phyloP scores from a whole-genome alignment of 1,140 invertebrate genomes.

The Temnothorax curvispinosus region DNA sequence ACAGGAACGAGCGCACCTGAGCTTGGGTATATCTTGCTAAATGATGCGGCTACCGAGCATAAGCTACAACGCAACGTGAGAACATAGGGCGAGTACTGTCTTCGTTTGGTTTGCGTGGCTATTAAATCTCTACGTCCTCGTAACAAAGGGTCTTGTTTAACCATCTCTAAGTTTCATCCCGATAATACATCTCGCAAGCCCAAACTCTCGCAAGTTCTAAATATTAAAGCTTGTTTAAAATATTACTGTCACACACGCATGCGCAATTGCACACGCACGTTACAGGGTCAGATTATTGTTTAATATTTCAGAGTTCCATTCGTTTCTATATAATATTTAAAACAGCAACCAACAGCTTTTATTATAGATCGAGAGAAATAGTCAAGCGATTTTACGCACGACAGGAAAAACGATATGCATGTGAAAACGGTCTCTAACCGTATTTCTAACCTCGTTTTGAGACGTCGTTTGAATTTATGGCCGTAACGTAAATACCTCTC shows the following conservation, averaged over 20 bases:
- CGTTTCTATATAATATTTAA: neutral
- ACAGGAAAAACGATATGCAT: slow-evolving; percentile 53
- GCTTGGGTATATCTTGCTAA: slow-evolving; percentile 51
- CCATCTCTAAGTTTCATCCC: neutral
- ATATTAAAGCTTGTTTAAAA: neutral
- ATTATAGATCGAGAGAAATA: neutral
- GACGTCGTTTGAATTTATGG: slow-evolving; percentile 74
- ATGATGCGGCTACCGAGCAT: slow-evolving; percentile 15
- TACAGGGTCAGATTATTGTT: neutral
- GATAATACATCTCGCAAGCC: neutral
- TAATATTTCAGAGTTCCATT: neutral
- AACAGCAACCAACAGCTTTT: neutral
- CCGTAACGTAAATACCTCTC: slow-evolving; percentile 71
- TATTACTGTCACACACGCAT: neutral
- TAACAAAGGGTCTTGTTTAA: slow-evolving; percentile 27
- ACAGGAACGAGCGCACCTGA: slow-evolving; percentile 68
- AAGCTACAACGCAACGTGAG: slow-evolving; percentile 42
- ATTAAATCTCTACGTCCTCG: slow-evolving; percentile 28
- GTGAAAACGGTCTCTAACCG: slow-evolving; percentile 63
- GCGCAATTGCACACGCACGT: too few species aligned
- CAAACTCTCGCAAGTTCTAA: neutral
- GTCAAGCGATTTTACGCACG: slow-evolving; percentile 13
- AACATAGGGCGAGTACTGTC: neutral
- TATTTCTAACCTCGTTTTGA: slow-evolving; percentile 74
- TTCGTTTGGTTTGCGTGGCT: neutral